A percentile compares a stretch with the other conserved stretches of the same genome.
phyloP scores from a whole-genome alignment of 23 tunicate species.

The Aplidium turbinatum region DNA sequence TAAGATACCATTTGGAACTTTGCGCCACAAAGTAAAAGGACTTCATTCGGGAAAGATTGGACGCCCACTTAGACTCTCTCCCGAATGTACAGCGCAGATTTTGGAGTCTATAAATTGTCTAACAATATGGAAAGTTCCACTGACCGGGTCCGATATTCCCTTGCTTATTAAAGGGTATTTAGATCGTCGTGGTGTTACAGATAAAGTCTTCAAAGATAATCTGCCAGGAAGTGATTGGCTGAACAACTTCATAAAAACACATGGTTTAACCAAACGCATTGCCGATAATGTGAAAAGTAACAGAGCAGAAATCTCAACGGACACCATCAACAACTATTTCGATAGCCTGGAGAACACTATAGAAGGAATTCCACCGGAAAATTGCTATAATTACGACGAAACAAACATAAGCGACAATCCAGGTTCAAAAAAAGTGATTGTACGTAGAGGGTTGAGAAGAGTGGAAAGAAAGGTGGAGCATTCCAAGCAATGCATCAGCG shows the following conservation, averaged over 20 bases:
- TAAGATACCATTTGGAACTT: slow-evolving; percentile 21
- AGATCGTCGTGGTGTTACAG: neutral
- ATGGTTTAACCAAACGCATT: slow-evolving; percentile 2
- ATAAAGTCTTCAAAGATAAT: slow-evolving; percentile 1
- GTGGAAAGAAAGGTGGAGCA: neutral
- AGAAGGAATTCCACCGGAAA: slow-evolving; percentile 12
- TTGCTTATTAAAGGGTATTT: neutral
- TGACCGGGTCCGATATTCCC: neutral
- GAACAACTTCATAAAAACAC: neutral
- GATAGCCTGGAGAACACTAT: neutral
- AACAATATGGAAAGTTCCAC: slow-evolving; percentile 13
- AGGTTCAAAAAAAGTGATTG: slow-evolving; percentile 24
- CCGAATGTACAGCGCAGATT: slow-evolving; percentile 4
- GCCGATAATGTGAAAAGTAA: slow-evolving; percentile 14
- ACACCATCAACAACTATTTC: slow-evolving; percentile 16
- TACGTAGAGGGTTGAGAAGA: slow-evolving; percentile 11
- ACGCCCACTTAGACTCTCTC: neutral
- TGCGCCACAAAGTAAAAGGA: neutral
- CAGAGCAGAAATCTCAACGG: neutral
- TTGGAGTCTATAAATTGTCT: slow-evolving; percentile 1
- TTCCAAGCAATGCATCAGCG: slow-evolving; percentile 4
- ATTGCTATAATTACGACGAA: slow-evolving; percentile 20
- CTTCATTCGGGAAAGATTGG: slow-evolving; percentile 6
- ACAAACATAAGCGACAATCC: slow-evolving; percentile 14
- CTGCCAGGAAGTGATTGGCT: slow-evolving; percentile 15